These are phyloP conservation scores for Hydractinia symbiolongicarpus DNA, from an alignment of 30 jellyfish, hydroid and myxozoan species.

Conservation along the genomic window DNA sequence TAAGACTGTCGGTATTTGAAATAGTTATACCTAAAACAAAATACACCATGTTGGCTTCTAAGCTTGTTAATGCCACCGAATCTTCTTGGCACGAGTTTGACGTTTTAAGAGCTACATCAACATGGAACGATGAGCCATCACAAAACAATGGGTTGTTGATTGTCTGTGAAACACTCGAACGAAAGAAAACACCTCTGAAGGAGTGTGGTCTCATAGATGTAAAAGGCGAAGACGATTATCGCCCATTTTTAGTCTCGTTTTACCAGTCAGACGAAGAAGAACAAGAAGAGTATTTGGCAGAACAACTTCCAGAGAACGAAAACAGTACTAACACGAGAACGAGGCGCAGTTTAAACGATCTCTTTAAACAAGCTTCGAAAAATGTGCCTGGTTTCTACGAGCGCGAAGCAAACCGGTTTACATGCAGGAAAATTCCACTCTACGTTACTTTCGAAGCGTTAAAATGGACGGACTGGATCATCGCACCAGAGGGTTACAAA, in stretches of 20 bases:
- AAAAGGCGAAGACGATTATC: conserved; percentile 63
- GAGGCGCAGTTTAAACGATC: no score
- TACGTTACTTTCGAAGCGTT: conserved; percentile 77
- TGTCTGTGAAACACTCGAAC: conserved; percentile 45
- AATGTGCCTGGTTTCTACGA: no score
- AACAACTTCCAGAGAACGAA: no score
- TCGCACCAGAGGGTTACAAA: conserved; percentile 89
- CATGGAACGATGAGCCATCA: conserved; percentile 66
- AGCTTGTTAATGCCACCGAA: conserved; percentile 36
- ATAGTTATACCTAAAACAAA: conserved; percentile 51
- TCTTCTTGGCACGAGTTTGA: conserved; percentile 74
- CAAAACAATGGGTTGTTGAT: conserved; percentile 70
- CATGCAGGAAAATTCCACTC: conserved; percentile 63
- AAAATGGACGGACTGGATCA: conserved; percentile 94
- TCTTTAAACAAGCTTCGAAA: no score
- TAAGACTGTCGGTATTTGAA: conserved; percentile 46
- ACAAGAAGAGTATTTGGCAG: no score
- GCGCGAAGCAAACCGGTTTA: no score
- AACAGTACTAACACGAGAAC: no score
- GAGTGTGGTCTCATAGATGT: conserved; percentile 76
- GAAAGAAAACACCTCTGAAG: conserved; percentile 26
- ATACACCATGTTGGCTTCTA: conserved; percentile 47
- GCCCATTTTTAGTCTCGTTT: conserved; percentile 79
- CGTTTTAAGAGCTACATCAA: conserved; percentile 42
- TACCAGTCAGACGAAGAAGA: conserved; percentile 59